Percentiles rank a stretch among this genome's conserved stretches.
Evolutionary conservation across 2,113 vertebrate species (phyloP).

Genomic region (Benitochromis conjunctus): DNA sequence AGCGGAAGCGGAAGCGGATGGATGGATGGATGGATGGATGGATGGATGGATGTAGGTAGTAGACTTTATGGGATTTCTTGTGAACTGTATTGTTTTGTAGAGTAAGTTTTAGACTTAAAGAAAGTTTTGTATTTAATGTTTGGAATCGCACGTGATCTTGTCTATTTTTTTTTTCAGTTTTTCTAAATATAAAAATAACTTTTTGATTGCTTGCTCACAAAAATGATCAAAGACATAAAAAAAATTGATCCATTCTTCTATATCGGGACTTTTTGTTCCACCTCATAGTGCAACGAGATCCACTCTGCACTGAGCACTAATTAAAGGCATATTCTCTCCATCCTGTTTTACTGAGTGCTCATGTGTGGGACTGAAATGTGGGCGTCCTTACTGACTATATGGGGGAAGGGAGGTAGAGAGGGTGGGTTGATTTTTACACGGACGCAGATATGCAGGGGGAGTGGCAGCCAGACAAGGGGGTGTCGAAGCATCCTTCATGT

Average conservation of each 20-base stretch:
- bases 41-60: too few species aligned
- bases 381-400: neutral
- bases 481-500: conserved; percentile 56
- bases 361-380: neutral
- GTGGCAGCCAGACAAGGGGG: conserved; percentile 63
- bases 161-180: neutral
- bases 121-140: neutral
- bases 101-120: neutral
- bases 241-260: neutral
- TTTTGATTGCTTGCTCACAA: neutral
- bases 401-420: conserved; percentile 26
- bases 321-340: conserved; percentile 14
- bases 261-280: neutral
- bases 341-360: neutral
- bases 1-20: too few species aligned
- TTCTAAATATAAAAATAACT: rapidly evolving
- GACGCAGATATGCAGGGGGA: conserved; percentile 78
- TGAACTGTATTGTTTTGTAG: neutral
- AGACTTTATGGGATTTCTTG: neutral
- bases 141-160: rapidly evolving
- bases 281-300: neutral
- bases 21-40: too few species aligned
- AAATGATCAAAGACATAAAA: neutral
- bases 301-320: conserved; percentile 2
- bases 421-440: conserved; percentile 77